Evolutionary conservation across 2,888 invertebrate genomes (phyloP).

Genomic region (Erebia ligea): DNA sequence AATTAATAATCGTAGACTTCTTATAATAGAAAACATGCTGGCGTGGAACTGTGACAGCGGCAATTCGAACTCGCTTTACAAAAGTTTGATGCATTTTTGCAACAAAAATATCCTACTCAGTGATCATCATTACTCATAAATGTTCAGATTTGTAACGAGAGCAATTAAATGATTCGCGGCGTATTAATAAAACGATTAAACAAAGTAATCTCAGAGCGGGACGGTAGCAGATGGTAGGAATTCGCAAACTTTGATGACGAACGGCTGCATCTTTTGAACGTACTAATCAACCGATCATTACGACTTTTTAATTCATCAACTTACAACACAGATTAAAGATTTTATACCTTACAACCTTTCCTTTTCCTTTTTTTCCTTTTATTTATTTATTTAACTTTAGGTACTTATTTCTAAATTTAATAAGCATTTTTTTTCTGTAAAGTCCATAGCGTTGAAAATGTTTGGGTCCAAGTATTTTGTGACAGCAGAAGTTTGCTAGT

Average conservation of each 20-base stretch:
- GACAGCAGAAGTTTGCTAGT: too few relatives aligned
- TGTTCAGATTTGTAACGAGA: conserved; percentile 14
- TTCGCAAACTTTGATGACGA: conserved; percentile 80
- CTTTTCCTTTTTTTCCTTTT: too few relatives aligned
- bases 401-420: too few relatives aligned
- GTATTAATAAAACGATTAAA: conserved; percentile 84
- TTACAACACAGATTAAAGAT: background rate
- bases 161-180: conserved; percentile 80
- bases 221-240: conserved; percentile 78
- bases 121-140: conserved; percentile 6
- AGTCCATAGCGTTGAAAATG: too few relatives aligned
- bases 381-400: too few relatives aligned
- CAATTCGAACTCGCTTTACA: too few relatives aligned
- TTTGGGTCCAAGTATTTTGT: too few relatives aligned
- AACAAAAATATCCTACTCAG: background rate
- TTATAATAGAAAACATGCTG: too few relatives aligned
- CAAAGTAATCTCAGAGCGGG: conserved; percentile 78
- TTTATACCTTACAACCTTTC: too few relatives aligned
- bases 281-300: conserved; percentile 65
- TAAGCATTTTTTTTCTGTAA: too few relatives aligned
- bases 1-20: too few relatives aligned
- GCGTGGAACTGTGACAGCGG: too few relatives aligned
- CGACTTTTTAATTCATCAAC: conserved; percentile 54
- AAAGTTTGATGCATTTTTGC: background rate
- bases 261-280: conserved; percentile 62